These are phyloP conservation scores for Pontoporia blainvillei DNA, from an alignment of 2,113 vertebrate species.

Conservation along the genomic window DNA sequence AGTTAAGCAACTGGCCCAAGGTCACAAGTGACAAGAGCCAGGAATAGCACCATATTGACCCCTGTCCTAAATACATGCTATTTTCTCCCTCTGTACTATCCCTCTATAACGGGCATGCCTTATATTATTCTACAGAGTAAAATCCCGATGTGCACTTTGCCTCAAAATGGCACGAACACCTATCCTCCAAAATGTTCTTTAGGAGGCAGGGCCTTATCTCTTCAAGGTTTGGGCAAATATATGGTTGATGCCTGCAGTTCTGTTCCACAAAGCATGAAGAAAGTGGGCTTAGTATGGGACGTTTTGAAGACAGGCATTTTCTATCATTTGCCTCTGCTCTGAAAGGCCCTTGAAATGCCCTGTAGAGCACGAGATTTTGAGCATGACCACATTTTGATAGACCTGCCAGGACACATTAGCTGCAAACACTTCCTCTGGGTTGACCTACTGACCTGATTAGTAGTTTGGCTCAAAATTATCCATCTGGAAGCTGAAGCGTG, in stretches of 20 bases:
- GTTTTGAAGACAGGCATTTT: neutral
- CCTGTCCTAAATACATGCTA: rapidly evolving
- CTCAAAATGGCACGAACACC: neutral
- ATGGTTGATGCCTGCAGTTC: neutral
- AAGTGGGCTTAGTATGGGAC: neutral
- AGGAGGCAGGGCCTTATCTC: neutral
- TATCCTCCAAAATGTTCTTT: neutral
- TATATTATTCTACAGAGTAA: neutral
- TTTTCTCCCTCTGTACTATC: neutral
- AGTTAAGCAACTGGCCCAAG: neutral
- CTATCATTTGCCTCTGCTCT: neutral
- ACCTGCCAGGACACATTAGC: slow-evolving; percentile 39
- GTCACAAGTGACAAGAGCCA: neutral
- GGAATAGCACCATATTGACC: neutral
- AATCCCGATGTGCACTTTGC: neutral
- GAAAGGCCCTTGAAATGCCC: neutral
- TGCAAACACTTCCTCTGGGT: slow-evolving; percentile 28
- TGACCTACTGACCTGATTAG: slow-evolving; percentile 66
- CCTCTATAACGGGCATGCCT: neutral
- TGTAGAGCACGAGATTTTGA: neutral
- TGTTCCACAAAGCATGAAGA: neutral
- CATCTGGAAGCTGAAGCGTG: slow-evolving; percentile 55
- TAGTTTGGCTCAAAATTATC: slow-evolving; percentile 48
- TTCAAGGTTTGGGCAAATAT: neutral
- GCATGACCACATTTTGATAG: slow-evolving; percentile 30